These are phyloP conservation scores for Arvicanthis niloticus DNA, from an alignment of 2,113 vertebrate species.

Conservation along the genomic window DNA sequence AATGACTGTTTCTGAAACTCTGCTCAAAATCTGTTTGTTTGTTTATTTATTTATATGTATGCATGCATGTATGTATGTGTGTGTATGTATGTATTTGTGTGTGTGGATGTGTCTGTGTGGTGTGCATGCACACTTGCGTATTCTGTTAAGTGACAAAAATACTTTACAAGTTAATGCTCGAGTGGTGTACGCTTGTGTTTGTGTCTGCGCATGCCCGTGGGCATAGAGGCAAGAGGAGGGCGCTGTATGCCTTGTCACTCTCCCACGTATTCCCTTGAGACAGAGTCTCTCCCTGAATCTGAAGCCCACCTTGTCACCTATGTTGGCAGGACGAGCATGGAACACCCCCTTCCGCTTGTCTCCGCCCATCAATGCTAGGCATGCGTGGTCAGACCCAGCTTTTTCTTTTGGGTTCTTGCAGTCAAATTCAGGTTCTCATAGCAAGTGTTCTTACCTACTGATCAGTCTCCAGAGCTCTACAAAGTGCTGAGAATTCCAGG, in stretches of 20 bases:
- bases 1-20: neutral
- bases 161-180: neutral
- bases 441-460: neutral
- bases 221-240: neutral
- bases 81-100: neutral
- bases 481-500: conserved; percentile 54
- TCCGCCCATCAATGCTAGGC: neutral
- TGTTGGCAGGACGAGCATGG: neutral
- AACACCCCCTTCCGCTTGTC: neutral
- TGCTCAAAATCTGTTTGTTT: neutral
- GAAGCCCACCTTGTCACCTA: too few species aligned
- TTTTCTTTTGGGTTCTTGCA: neutral
- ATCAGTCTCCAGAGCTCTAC: neutral
- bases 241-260: neutral
- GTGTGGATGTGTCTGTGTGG: neutral
- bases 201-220: neutral
- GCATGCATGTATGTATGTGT: neutral
- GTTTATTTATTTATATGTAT: neutral
- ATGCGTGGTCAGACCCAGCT: neutral
- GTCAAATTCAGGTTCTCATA: neutral
- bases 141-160: neutral
- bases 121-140: neutral
- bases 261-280: neutral
- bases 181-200: neutral
- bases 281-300: neutral